Conservation (phyloP, 2,888 invertebrate species). For the Agrochola lota region DNA sequence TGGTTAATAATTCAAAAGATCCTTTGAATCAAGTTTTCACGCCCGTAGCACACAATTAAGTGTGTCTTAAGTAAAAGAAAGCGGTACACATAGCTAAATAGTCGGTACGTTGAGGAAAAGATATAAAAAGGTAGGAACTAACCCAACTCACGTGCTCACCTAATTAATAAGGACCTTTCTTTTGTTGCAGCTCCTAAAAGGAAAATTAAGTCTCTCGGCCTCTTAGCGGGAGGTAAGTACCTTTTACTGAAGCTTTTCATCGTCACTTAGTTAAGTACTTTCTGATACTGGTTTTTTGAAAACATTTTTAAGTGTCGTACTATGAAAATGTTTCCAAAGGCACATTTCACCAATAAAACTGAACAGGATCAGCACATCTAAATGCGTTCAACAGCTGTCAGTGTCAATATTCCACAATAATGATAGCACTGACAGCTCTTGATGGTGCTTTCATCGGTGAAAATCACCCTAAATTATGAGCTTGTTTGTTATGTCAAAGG, state of each 20-base stretch:
- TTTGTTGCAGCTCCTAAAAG: slow-evolving; percentile 74
- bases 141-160: slow-evolving; percentile 52
- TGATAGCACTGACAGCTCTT: neutral
- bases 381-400: neutral
- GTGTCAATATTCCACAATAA: neutral
- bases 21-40: slow-evolving; percentile 1
- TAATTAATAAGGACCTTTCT: slow-evolving; percentile 61
- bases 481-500: neutral
- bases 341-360: neutral
- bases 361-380: no score
- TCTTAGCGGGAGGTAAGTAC: slow-evolving; percentile 74
- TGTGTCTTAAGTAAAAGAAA: slow-evolving; percentile 26
- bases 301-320: no score
- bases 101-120: neutral
- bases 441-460: no score
- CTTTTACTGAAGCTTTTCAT: slow-evolving; percentile 9
- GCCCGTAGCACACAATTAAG: slow-evolving; percentile 8
- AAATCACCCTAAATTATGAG: neutral
- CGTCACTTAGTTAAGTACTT: neutral
- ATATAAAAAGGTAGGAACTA: slow-evolving; percentile 14
- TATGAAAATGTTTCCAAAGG: neutral
- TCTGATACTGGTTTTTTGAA: neutral
- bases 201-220: slow-evolving; percentile 72
- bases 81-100: slow-evolving; percentile 3
- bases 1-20: neutral